phyloP scores from a whole-genome alignment of 2,888 invertebrate genomes.

The Cryptus viduatorius region DNA sequence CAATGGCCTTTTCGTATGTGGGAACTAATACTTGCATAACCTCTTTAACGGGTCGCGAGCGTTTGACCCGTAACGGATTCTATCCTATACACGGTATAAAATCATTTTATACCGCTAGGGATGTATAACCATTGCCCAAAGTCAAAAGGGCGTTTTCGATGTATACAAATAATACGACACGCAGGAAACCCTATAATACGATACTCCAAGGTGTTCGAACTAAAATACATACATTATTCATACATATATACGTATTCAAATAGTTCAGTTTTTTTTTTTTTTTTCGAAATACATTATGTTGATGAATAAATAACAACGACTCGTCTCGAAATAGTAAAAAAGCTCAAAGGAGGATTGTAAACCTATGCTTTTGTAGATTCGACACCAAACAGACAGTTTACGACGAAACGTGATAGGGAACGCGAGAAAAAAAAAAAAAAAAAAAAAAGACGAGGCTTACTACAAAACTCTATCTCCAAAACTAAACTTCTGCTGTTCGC shows the following conservation, averaged over 20 bases:
- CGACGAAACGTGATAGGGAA: neutral
- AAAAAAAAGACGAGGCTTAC: constrained; percentile 22
- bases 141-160: neutral
- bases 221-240: too few relatives aligned
- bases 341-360: neutral
- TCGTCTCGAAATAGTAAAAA: neutral
- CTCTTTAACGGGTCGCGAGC: neutral
- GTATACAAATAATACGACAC: neutral
- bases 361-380: constrained; percentile 25
- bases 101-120: neutral
- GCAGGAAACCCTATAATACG: too few relatives aligned
- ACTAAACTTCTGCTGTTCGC: neutral
- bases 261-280: too few relatives aligned
- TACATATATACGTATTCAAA: neutral
- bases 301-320: constrained; percentile 13
- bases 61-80: constrained; percentile 20
- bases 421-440: neutral
- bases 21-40: neutral
- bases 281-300: neutral
- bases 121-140: neutral
- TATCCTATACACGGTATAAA: neutral
- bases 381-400: neutral
- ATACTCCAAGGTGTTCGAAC: too few relatives aligned
- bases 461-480: neutral
- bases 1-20: neutral